Base-by-base conservation (phyloP, 1,140 invertebrate genomes). In the Megalonaias nervosa region DNA sequence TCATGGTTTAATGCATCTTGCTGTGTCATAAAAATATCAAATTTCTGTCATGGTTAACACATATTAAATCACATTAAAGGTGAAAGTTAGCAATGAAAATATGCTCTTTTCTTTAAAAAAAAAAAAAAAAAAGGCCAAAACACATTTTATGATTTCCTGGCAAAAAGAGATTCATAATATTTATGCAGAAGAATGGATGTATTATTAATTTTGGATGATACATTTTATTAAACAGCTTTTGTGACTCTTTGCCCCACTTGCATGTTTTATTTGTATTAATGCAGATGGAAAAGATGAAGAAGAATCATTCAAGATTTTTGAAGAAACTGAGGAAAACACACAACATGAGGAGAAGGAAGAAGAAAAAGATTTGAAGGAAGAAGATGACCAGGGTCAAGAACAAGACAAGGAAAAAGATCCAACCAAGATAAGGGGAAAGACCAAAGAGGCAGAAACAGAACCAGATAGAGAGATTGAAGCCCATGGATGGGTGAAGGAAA, bases 341-440 rank as follows among this genome's bases (percentile, higher is more conserved):
- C 58, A 17, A 17, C 55, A 38, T n/a, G 56, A 75, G 58, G 38
- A 62, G 57, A 57, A 67, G 26, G 16, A 17, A n/a, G 69, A 68
- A 75, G 38, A 48, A 11, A 48, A 48, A 48, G 38, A 48, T 9
- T 9, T 0, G 38, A 48, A 48, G 38, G 38, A 48, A 38, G 38
- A 38, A 38, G 16, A 21, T 55, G 65, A 61, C 14, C 58, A 69
- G 68, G 55, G 48, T 60, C 6, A 12, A 64, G 48, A 31, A 19
- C 31, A 31, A 60, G 56, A 75, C 60, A 17, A 26, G 6, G 70
- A 61, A 70, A n/a, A 58, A 15, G 67, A 61, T 55, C 60, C 31
- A 60, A 21, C 67, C 21, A 73, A 61, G 59, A 15, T 31, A 31
- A 71, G 60, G 55, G 58, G 60, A 60, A 58, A 60, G n/a, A 72